These are phyloP conservation scores for Pteromalus puparum DNA, from an alignment of 1,140 invertebrate genomes.

Conservation along the genomic window DNA sequence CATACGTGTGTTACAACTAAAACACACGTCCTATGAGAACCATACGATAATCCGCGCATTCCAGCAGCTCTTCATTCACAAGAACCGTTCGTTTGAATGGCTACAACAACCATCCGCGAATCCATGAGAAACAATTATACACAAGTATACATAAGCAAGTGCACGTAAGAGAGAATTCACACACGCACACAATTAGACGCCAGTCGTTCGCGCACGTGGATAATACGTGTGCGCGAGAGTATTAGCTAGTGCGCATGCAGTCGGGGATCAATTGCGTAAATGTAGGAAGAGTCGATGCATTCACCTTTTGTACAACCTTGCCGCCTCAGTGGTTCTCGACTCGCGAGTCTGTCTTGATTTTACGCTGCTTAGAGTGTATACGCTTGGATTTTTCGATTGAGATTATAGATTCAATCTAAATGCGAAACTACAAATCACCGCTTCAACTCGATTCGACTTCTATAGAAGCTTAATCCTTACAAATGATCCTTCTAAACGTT, in stretches of 20 bases:
- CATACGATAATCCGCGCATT: not conserved
- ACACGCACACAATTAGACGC: not conserved
- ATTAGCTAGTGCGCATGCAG: conserved; percentile 46
- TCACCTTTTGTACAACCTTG: conserved; percentile 73
- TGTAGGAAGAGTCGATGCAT: conserved; percentile 73
- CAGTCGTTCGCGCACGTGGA: not conserved
- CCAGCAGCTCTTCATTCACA: not conserved
- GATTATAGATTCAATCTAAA: too few species aligned
- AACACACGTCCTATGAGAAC: too few species aligned
- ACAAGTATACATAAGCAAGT: not conserved
- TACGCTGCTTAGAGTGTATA: not conserved
- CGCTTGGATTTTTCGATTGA: too few species aligned
- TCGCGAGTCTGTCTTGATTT: conserved; percentile 1
- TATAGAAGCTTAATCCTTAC: too few species aligned
- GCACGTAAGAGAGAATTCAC: conserved; percentile 15
- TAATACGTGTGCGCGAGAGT: conserved; percentile 7
- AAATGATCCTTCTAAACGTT: too few species aligned
- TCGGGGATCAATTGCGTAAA: conserved; percentile 70
- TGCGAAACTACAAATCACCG: too few species aligned
- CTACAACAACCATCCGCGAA: conserved; percentile 14
- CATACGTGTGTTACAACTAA: too few species aligned
- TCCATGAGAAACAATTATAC: conserved; percentile 58
- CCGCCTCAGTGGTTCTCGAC: conserved; percentile 65
- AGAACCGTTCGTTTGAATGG: not conserved
- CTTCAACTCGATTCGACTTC: too few species aligned